Evolutionary conservation across 2,113 vertebrate species (phyloP), one percentile per base, ranked within the genome.

Genomic region (Poecile atricapillus): DNA sequence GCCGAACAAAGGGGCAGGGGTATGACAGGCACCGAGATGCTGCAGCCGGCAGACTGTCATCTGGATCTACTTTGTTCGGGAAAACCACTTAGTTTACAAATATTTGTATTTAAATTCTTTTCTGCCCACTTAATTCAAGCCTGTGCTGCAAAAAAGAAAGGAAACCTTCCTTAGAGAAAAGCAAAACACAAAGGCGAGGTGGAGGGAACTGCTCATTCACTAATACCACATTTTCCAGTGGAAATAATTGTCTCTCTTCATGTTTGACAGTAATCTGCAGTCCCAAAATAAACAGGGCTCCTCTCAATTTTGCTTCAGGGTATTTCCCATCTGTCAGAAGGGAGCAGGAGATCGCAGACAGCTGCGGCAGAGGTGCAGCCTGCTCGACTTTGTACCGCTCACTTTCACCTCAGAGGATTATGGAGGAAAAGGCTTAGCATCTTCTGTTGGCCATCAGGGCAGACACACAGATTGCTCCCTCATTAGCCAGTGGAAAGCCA

Each of bases 21-120:
- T 41, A 8, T 1, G 12, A 21, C 88, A 74, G 47, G 87, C 73
- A 92, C 89, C 4, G 10, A 52, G 91, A 70, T 83, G 65, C 71
- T 75, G 70, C 70, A 83, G 94, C 65, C 4, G 0, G 44, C 58
- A 75, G 81, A 71, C 49, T 60, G 74, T 94, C 96, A 97, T 97
- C 97, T 97, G 97, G 92, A 97, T 97, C 91, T 87, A 79, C 84
- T 98, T 97, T 96, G 91, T 76, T 79, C 68, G 78, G 95, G 91
- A 96, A 97, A 97, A 96, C 84, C 94, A 90, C 94, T 97, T 94
- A 52, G 49, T 97, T 97, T 97, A 98, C 96, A 97, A 97, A 97
- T 94, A 97, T 90, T 94, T 97, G 86, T 93, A 86, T 93, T 73
- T 73, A 47, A 81, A 79, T 73, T 49, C 74, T 92, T 92, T 60